Evolutionary conservation across 1,140 invertebrate species (phyloP), one percentile per base, ranked within the genome.

Genomic region (Ostrea edulis): DNA sequence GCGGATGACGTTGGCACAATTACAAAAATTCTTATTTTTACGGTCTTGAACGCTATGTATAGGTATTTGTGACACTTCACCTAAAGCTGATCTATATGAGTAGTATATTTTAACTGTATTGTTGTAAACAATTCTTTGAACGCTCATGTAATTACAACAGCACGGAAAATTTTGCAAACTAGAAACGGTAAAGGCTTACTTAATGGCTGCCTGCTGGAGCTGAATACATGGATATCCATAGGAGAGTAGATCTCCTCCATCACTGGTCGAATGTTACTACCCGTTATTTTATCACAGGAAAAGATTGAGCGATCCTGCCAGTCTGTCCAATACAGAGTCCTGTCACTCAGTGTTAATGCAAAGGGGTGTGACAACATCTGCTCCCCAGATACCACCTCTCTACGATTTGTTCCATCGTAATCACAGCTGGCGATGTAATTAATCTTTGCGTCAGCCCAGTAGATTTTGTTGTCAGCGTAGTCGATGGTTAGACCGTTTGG

Each of bases 321-420:
- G 95, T 99, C 99, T 8, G 98, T 98, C 98, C 98, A 99, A 95
- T 98, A 99, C 11, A 99, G 96, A 94, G 96, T 97, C 95, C 99
- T 98, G 90, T 96, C 95, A 91, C 96, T 96, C 0, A 96, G 95
- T 51, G 95, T 92, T 84, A 96, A 92, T 12, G 95, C 92, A 91
- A 95, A 96, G n/a, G 95, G 95, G 91, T 95, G 95, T 81, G 97
- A 96, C 11, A 96, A 91, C 53, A 94, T 90, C 44, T 88, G 85
- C 53, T 93, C 92, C 77, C 93, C 92, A 22, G 92, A 92, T 4
- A 95, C 89, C 51, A 96, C 92, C 68, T 91, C 91, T n/a, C 89
- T 55, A 0, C 90, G 83, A 86, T 94, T 89, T 0, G 96, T 95
- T 2, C 98, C 98, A 94, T 99, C 97, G 29, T 94, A 89, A 68